phyloP scores from a whole-genome alignment of 2,888 invertebrate genomes.

The Rhaphigaster nebulosa region DNA sequence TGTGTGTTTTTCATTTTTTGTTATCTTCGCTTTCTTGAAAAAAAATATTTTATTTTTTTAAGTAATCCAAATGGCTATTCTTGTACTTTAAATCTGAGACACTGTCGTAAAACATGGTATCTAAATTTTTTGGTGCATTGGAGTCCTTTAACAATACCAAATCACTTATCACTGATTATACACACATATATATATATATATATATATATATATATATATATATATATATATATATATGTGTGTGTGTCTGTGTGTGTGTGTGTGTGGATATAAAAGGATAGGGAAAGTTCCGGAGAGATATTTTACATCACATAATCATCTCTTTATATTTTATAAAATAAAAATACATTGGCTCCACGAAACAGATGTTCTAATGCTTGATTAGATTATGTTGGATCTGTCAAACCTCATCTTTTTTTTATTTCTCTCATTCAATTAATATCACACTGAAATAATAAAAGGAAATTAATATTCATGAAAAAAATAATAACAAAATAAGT shows the following conservation, averaged over 20 bases:
- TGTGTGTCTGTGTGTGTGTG: background rate
- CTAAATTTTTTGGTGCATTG: too few species aligned
- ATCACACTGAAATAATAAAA: background rate
- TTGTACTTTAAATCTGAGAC: too few species aligned
- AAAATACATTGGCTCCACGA: background rate
- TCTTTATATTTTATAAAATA: background rate
- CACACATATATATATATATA: too few species aligned
- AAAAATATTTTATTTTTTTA: too few species aligned
- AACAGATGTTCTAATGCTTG: background rate
- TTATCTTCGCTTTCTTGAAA: too few species aligned
- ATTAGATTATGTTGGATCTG: background rate
- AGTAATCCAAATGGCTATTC: too few species aligned
- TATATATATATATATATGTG: too few species aligned
- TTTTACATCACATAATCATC: background rate
- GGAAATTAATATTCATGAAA: background rate
- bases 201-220: too few species aligned
- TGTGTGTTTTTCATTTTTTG: too few species aligned
- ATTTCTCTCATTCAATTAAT: background rate
- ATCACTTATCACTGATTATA: too few species aligned
- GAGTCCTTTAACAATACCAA: too few species aligned
- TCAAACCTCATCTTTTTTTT: background rate
- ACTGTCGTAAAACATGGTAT: too few species aligned
- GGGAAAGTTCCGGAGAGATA: background rate
- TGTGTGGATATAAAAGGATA: background rate
- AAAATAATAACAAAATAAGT: background rate